These are phyloP conservation scores for Agrochola litura DNA, from an alignment of 2,888 invertebrate genomes.

Conservation along the genomic window DNA sequence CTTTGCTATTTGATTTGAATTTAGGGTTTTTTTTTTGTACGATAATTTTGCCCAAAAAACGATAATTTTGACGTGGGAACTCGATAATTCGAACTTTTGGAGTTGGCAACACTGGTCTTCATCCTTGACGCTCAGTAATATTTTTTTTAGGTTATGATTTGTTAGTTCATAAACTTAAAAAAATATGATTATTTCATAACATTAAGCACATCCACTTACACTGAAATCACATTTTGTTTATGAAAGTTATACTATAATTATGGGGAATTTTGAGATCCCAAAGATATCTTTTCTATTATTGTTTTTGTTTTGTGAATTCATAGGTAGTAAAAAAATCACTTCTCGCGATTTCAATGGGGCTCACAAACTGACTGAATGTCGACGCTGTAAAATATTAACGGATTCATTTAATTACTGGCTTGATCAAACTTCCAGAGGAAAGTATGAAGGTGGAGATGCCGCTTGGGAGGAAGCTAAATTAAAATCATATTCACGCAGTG, in stretches of 20 bases:
- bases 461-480: constrained; percentile 98
- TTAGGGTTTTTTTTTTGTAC: too few relatives aligned
- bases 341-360: constrained; percentile 57
- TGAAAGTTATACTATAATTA: constrained; percentile 18
- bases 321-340: constrained; percentile 67
- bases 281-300: constrained; percentile 63
- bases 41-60: too few relatives aligned
- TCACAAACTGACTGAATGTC: constrained; percentile 88
- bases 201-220: neutral
- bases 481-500: constrained; percentile 95
- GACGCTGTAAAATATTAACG: constrained; percentile 93
- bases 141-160: neutral
- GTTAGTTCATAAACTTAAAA: neutral
- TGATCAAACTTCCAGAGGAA: constrained; percentile 95
- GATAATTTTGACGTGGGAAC: too few relatives aligned
- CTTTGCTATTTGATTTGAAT: too few relatives aligned
- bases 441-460: constrained; percentile 98
- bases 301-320: constrained; percentile 65
- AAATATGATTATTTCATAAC: neutral
- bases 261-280: constrained; percentile 44
- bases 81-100: too few relatives aligned
- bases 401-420: constrained; percentile 95
- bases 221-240: neutral
- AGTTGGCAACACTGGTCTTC: too few relatives aligned
- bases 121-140: neutral